phyloP scores from a whole-genome alignment of 2,113 vertebrate species.

The Calypte anna region DNA sequence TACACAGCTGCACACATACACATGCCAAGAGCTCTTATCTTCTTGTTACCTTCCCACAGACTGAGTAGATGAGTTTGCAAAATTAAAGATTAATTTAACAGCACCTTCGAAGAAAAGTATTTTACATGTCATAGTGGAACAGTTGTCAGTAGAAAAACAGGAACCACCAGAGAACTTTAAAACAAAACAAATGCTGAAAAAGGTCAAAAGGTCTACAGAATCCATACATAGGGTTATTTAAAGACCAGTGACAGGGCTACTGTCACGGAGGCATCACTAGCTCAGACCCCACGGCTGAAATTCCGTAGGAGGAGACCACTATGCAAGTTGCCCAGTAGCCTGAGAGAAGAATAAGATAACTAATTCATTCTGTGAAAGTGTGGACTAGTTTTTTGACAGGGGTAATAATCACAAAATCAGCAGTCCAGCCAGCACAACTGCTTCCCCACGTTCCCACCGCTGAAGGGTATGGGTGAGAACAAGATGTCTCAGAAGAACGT shows the following conservation, averaged over 20 bases:
- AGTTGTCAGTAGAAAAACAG: not conserved
- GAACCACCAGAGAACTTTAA: not conserved
- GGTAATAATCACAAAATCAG: not conserved
- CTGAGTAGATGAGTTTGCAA: slow-evolving; percentile 5
- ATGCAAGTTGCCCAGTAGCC: not conserved
- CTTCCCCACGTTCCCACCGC: not conserved
- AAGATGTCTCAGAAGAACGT: not conserved
- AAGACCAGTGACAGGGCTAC: not conserved
- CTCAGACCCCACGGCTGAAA: not conserved
- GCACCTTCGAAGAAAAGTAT: not conserved
- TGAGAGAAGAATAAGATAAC: not conserved
- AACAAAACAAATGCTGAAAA: not conserved
- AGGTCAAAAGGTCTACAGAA: not conserved
- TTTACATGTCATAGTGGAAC: not conserved
- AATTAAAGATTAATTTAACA: slow-evolving; percentile 34
- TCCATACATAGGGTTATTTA: not conserved
- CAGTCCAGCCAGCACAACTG: not conserved
- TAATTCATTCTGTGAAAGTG: not conserved
- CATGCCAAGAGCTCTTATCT: slow-evolving; percentile 25
- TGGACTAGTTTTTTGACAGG: not conserved
- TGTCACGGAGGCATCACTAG: not conserved
- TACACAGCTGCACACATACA: slow-evolving; percentile 18
- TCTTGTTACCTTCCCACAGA: not conserved
- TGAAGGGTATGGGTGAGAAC: not conserved
- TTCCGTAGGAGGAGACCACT: not conserved